Conservation (phyloP, 2,113 vertebrate species). For the Grantiella picta region DNA sequence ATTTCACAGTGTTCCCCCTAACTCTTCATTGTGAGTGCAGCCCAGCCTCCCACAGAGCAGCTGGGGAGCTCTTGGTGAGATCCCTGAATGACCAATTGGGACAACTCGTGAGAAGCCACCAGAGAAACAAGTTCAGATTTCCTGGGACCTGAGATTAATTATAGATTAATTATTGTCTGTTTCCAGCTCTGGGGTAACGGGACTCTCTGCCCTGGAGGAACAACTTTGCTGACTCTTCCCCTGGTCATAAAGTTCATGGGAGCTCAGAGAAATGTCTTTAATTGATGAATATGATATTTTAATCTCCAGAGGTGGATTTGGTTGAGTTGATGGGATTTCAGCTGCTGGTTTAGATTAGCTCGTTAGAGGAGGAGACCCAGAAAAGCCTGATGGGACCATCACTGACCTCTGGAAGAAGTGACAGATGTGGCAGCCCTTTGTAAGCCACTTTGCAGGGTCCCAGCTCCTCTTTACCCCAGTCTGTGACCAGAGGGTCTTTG, state of each 20-base stretch:
- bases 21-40: neutral
- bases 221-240: neutral
- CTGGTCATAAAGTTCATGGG: fast-evolving
- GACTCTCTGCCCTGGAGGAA: fast-evolving
- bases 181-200: neutral
- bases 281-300: neutral
- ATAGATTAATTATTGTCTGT: neutral
- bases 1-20: neutral
- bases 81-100: neutral
- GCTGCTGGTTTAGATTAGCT: neutral
- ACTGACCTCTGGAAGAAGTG: neutral
- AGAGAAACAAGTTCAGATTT: neutral
- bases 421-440: neutral
- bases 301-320: neutral
- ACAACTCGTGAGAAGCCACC: neutral
- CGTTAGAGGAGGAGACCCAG: neutral
- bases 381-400: neutral
- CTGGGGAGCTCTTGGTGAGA: neutral
- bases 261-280: neutral
- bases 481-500: neutral
- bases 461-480: neutral
- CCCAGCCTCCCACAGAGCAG: neutral
- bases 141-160: neutral
- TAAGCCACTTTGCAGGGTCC: neutral
- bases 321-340: constrained; percentile 11